Percentiles rank a stretch among this genome's conserved stretches.
Evolutionary conservation across 2,797 vertebrate genomes (phyloP).

Genomic region (Poecilia picta): DNA sequence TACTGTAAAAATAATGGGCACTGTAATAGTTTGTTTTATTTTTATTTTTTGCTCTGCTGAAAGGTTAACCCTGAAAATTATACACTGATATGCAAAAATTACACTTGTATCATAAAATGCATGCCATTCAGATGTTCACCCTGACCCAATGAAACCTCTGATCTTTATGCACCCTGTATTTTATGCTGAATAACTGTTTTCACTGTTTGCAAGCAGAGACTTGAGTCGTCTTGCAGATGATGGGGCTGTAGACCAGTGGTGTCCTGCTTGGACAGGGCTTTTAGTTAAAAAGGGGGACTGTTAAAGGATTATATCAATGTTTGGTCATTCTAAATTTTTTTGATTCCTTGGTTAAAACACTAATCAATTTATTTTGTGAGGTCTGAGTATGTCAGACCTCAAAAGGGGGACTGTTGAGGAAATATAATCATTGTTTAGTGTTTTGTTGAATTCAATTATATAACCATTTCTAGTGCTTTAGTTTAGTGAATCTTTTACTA

Average conservation of each 20-base stretch:
- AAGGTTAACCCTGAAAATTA: constrained; percentile 50
- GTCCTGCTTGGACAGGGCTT: too few relatives aligned
- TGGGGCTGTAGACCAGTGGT: constrained; percentile 58
- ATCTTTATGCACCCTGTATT: constrained; percentile 78
- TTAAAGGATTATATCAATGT: too few relatives aligned
- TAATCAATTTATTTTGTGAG: too few relatives aligned
- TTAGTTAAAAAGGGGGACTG: too few relatives aligned
- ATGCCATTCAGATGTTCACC: constrained; percentile 73
- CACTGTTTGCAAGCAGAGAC: constrained; percentile 71
- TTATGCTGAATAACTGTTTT: constrained; percentile 75
- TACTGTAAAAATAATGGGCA: constrained; percentile 50
- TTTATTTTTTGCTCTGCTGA: constrained; percentile 40
- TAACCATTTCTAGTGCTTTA: too few relatives aligned
- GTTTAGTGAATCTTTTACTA: too few relatives aligned
- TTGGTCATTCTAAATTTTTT: too few relatives aligned
- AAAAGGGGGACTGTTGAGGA: too few relatives aligned
- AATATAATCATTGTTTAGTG: too few relatives aligned
- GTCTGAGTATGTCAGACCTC: too few relatives aligned
- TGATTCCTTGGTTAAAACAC: too few relatives aligned
- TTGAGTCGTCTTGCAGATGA: constrained; percentile 59
- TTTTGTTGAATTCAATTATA: too few relatives aligned
- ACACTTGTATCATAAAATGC: constrained; percentile 75
- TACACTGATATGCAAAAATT: constrained; percentile 73
- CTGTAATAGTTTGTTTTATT: constrained; percentile 23
- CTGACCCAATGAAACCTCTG: constrained; percentile 73